Conservation (phyloP, 1,140 invertebrate genomes). For the Trachelipus rathkii region DNA sequence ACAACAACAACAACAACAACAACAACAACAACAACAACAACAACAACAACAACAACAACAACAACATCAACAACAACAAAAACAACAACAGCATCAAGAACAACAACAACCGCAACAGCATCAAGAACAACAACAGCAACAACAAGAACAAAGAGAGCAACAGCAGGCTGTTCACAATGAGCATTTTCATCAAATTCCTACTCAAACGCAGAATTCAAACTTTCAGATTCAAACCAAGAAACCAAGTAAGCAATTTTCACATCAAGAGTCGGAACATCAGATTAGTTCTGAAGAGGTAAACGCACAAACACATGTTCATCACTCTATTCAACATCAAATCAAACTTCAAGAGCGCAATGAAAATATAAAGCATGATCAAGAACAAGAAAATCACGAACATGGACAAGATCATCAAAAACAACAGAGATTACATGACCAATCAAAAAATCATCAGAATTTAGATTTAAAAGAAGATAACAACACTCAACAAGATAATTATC, state of each 20-base stretch:
- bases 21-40: slow-evolving; percentile 36
- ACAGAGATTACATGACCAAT: too few species aligned
- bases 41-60: slow-evolving; percentile 9
- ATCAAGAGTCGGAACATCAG: too few species aligned
- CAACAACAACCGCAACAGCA: slow-evolving; percentile 21
- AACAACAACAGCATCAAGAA: slow-evolving; percentile 24
- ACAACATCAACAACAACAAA: slow-evolving; percentile 1
- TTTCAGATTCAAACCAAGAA: too few species aligned
- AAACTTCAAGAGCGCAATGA: slow-evolving; percentile 20
- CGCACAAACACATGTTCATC: too few species aligned
- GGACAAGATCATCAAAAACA: too few species aligned
- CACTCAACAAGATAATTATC: too few species aligned
- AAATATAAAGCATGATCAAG: neutral
- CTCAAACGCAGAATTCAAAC: too few species aligned
- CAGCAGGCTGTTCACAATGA: neutral
- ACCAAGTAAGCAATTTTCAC: too few species aligned
- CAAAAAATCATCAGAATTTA: too few species aligned
- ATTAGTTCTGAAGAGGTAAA: too few species aligned
- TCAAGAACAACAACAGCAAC: slow-evolving; percentile 11
- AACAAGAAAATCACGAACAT: neutral
- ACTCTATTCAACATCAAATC: slow-evolving; percentile 8
- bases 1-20: slow-evolving; percentile 29
- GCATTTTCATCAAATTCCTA: too few species aligned
- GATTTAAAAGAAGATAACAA: too few species aligned
- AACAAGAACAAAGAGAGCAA: slow-evolving; percentile 16